Evolutionary conservation across 2,113 vertebrate species (phyloP), one percentile per base, ranked within the genome.

Genomic region (Neodon shergylaensis): DNA sequence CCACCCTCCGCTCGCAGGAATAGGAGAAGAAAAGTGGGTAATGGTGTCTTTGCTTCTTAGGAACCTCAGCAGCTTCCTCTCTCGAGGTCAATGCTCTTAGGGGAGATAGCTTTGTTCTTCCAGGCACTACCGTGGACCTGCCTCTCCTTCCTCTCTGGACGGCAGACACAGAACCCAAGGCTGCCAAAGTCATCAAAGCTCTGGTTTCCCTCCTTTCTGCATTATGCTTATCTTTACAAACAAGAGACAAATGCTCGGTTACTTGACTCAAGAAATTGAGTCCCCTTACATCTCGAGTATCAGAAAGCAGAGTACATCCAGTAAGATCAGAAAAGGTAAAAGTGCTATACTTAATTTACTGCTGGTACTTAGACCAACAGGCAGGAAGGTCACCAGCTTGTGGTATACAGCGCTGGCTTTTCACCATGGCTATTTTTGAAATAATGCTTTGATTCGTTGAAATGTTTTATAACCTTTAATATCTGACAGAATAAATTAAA

Each of bases 401-500:
- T 5, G 4, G 16, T 58, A 54, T n/a, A 31, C 72, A 24, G 17
- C 4, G 26, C 66, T 88, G 68, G 72, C 58, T 95, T 92, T 77
- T 94, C 39, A 93, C 91, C 72, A 91, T 91, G 76, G 47, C 91
- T 91, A 68, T 85, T 92, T 92, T 77, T 94, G 76, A 94, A 78
- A 28, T 21, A 82, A 90, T 61, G 68, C 66, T 88, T 87, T 95
- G 94, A 97, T 95, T 92, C 92, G 90, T 88, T 91, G 90, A 65
- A 92, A 93, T 93, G 79, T 92, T 96, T 90, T 84, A 91, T 16
- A 88, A 74, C 84, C 49, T 84, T 88, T 72, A 82, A 49, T 93
- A 90, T 77, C 70, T 91, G 88, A 94, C 90, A 88, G 77, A 95
- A 96, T 94, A 96, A 96, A 96, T 95, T 88, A 95, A 94, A 88